These are phyloP conservation scores for Heterodera filipjevi DNA, from an alignment of 2,888 invertebrate genomes.

Conservation along the genomic window DNA sequence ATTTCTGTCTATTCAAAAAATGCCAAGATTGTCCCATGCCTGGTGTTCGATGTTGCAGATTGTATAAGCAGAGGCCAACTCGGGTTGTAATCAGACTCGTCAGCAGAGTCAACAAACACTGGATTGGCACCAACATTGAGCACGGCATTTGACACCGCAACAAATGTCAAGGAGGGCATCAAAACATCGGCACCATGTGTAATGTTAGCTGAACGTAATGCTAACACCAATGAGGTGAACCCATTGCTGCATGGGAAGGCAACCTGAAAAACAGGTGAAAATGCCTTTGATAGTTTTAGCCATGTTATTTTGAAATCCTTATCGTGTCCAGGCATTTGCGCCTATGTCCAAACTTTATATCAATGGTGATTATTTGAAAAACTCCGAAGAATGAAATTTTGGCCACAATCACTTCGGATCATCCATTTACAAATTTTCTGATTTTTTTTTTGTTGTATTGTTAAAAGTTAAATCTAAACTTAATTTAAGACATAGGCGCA, in stretches of 20 bases:
- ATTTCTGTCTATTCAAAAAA: too few species aligned
- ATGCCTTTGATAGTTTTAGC: not conserved
- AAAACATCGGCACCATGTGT: not conserved
- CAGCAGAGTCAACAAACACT: not conserved
- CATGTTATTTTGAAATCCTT: too few species aligned
- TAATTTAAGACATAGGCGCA: too few species aligned
- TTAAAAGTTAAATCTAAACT: too few species aligned
- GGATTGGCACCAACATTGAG: slow-evolving; percentile 8
- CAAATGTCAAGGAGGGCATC: not conserved
- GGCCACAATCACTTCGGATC: too few species aligned
- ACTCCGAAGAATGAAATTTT: too few species aligned
- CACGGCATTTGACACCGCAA: not conserved
- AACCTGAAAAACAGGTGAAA: not conserved
- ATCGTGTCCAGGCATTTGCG: too few species aligned
- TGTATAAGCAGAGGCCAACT: not conserved
- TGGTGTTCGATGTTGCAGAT: not conserved
- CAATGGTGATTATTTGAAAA: too few species aligned
- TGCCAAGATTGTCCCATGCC: not conserved
- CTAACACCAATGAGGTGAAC: not conserved
- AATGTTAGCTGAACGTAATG: not conserved
- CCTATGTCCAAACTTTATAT: too few species aligned
- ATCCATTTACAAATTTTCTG: too few species aligned
- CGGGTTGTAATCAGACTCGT: not conserved
- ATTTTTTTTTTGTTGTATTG: too few species aligned
- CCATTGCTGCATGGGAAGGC: not conserved